Base-by-base conservation (phyloP, 1,140 invertebrate genomes). In the Glomeris maerens region DNA sequence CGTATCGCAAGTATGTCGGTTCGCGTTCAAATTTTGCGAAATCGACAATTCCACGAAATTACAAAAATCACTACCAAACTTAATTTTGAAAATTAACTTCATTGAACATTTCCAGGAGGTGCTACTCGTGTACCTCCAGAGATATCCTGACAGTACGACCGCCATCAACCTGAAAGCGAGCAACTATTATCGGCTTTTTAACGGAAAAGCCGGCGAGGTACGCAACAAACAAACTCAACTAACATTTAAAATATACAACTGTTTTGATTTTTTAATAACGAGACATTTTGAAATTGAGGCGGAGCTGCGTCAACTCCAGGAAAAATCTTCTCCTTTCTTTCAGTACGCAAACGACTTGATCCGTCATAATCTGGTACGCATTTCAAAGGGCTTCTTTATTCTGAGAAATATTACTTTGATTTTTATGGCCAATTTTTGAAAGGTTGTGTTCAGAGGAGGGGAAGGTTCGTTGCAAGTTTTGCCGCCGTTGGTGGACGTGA, bases 151-250 rank as follows among this genome's bases (percentile, higher is more conserved):
- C 57, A 96, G 91, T 53, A 87, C 88, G 1, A 89, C 93, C 50
- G 93, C 93, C 5, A 80, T 90, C 0, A 98, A 98, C 70, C 71
- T 98, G 14, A 97, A 96, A 70, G 92, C 86, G 1, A 85, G 83
- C 61, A 87, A 84, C 64, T 79, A 82, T 60, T 89, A 81, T 63
- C 80, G 89, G 44, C 67, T 98, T 5, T 96, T 94, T 61, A 95
- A 96, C 65, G 91, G 91, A 2, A 84, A 85, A 61, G 84, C 87
- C 21, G 94, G 93, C 20, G 91, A 97, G 70, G 71, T 68, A 59
- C 57, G 47, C 45, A 45, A 47, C 41, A 36, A 13, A 13, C 17
- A 36, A 13, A 13, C 31, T 57, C 52, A 49, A 22, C 38, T 42
- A 36, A 45, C 50, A 27, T 40, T 50, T 31, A 57, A 63, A 29